Evolutionary conservation across 2,888 invertebrate species (phyloP).

Genomic region (Drosophila affinis): DNA sequence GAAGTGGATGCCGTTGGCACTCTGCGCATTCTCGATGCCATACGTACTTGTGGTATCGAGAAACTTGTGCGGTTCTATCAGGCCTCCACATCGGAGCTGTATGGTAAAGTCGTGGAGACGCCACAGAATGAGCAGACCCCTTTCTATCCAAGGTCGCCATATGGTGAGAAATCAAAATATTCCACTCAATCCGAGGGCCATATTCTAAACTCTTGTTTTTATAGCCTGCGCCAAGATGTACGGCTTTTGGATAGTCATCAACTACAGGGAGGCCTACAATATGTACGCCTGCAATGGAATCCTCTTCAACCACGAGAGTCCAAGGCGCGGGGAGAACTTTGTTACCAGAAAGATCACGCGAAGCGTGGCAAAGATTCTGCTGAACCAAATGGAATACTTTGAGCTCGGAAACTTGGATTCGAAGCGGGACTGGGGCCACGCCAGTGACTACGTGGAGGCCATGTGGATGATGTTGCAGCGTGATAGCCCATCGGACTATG

Average conservation of each 20-base stretch:
- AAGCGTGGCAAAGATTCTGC: slow-evolving; percentile 97
- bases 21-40: slow-evolving; percentile 94
- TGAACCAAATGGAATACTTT: slow-evolving; percentile 92
- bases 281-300: slow-evolving; percentile 99
- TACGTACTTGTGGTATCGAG: slow-evolving; percentile 93
- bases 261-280: slow-evolving; percentile 97
- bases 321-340: slow-evolving; percentile 97
- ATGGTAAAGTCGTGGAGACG: slow-evolving; percentile 95
- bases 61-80: slow-evolving; percentile 94
- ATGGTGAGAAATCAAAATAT: slow-evolving; percentile 87
- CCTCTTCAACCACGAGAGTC: slow-evolving; percentile 98
- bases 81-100: slow-evolving; percentile 97
- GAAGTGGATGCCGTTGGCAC: slow-evolving; percentile 99
- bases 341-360: slow-evolving; percentile 99
- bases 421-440: slow-evolving; percentile 99
- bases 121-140: slow-evolving; percentile 98
- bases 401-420: slow-evolving; percentile 98
- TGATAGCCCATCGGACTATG: slow-evolving; percentile 95
- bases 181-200: not conserved
- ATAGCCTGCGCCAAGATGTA: slow-evolving; percentile 98
- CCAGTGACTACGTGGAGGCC: slow-evolving; percentile 98
- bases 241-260: slow-evolving; percentile 97
- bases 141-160: slow-evolving; percentile 97
- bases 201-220: slow-evolving; percentile 5
- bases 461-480: slow-evolving; percentile 99